Conservation (phyloP, 2,797 vertebrate species). For the Trachurus trachurus region DNA sequence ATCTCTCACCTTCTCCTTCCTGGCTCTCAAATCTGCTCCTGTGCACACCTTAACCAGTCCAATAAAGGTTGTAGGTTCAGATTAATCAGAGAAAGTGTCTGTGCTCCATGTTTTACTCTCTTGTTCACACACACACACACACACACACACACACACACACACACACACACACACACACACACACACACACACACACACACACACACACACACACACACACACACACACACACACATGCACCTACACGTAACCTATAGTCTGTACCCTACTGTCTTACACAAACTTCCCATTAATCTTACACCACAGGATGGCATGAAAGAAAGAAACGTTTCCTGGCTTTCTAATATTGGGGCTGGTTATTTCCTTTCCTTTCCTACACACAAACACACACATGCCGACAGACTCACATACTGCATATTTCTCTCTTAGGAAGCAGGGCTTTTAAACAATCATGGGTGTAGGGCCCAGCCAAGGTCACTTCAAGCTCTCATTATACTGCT, state of each 20-base stretch:
- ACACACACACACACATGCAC: no score
- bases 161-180: no score
- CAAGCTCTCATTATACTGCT: conserved; percentile 43
- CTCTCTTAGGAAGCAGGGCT: conserved; percentile 47
- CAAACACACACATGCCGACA: conserved; percentile 3
- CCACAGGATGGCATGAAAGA: conserved; percentile 66
- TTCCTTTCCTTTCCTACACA: conserved; percentile 64
- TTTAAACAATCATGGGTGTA: conserved; percentile 67
- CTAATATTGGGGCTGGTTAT: conserved; percentile 59
- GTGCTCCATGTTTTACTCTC: conserved; percentile 34
- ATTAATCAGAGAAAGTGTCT: conserved; percentile 61
- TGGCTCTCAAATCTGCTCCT: conserved; percentile 72
- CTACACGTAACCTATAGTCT: neutral
- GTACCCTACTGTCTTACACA: conserved; percentile 33
- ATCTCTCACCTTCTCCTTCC: conserved; percentile 61
- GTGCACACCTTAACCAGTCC: conserved; percentile 79
- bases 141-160: no score
- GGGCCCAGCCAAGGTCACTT: conserved; percentile 54
- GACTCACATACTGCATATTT: conserved; percentile 28
- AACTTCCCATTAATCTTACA: conserved; percentile 56
- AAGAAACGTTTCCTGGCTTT: conserved; percentile 77
- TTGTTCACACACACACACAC: neutral
- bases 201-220: neutral
- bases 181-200: neutral
- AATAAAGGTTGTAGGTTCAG: conserved; percentile 85